Conservation (phyloP, 2,888 invertebrate genomes). For the Thecocarcelia acutangulata region DNA sequence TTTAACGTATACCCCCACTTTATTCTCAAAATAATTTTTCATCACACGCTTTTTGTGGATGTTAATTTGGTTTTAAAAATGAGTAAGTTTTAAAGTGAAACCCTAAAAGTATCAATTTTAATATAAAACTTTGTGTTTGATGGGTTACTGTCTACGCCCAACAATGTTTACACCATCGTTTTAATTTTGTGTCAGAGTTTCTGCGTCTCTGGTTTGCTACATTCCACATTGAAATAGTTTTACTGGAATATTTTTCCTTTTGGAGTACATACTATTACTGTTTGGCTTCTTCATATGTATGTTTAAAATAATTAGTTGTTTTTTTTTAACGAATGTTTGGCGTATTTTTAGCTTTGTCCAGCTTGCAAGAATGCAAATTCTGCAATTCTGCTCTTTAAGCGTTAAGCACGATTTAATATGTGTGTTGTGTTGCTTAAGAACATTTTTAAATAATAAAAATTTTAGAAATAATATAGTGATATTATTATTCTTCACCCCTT, state of each 20-base stretch:
- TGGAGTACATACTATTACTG: slow-evolving; percentile 1
- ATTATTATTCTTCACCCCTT: slow-evolving; percentile 27
- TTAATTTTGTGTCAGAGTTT: no score
- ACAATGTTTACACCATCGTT: no score
- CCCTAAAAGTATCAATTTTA: no score
- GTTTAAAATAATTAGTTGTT: slow-evolving; percentile 46
- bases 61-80: no score
- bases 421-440: neutral
- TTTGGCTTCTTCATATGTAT: slow-evolving; percentile 32
- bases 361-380: neutral
- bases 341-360: slow-evolving; percentile 39
- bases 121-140: no score
- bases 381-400: slow-evolving; percentile 41
- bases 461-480: slow-evolving; percentile 39
- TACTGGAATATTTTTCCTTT: neutral
- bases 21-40: no score
- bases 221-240: no score
- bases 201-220: no score
- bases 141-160: no score
- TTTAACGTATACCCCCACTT: no score
- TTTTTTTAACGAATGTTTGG: slow-evolving; percentile 55
- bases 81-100: no score
- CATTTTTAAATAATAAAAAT: slow-evolving; percentile 14
- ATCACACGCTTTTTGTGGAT: no score
- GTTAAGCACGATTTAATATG: slow-evolving; percentile 3